Evolutionary conservation across 2,888 invertebrate genomes (phyloP), one percentile per base, ranked within the genome.

Genomic region (Lycophotia porphyrea): DNA sequence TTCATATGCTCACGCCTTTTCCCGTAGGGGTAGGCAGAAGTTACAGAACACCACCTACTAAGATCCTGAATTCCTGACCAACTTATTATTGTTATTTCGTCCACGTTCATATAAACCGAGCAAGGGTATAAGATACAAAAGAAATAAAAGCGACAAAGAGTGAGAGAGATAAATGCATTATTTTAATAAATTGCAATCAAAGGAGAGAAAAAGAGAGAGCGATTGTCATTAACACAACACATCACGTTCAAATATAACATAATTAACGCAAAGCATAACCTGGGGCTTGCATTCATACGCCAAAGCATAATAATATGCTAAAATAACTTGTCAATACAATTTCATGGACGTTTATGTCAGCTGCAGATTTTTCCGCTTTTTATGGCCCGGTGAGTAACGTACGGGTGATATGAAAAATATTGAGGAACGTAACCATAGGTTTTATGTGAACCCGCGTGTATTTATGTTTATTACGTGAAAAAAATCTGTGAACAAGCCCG

Each of bases 341-440:
- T 63, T 71, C 52, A 65, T 60, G 18, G 24, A 70, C 39, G 61
- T 58, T 68, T 21, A 70, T 71, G 64, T 79, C 79, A 79, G 21
- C 39, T 31, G 65, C 60, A 80, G 65, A 71, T 84, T 84, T 80
- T 84, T 79, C 21, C 44, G 34, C 31, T 78, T 78, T 78, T 66
- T 61, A 52, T 44, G 44, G 27, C n/a, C 31, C 34, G 36, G 36
- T 36, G 61, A 61, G 13, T 61, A 15, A 34, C n/a, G 36, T 65
- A 34, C 47, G 39, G 18, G 44, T 61, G 60, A 66, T 47, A 52
- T 44, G 36, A 34, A 52, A 61, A 61, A 42, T 47, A 63, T 81
- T 61, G 39, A 8, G 8, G 31, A 60, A 49, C 34, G 9, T 31
- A 42, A 52, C 36, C 13, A 80, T 31, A 49, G 31, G n/a, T 72